Conservation (phyloP, 2,797 vertebrate species). For the Leptoclinus maculatus region DNA sequence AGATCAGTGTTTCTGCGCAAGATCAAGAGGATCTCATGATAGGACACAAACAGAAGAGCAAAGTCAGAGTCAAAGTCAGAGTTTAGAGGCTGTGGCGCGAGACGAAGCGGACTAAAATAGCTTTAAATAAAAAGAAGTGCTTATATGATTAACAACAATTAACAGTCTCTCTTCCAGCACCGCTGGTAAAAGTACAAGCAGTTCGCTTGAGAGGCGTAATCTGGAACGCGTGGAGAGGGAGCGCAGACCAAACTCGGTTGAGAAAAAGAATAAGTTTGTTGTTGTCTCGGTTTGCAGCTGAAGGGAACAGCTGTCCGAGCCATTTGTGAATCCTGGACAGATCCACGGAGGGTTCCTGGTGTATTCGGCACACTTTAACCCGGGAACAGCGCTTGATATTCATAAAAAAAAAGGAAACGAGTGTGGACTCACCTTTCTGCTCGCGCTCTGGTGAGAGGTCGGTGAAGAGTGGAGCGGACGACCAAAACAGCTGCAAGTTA, state of each 20-base stretch:
- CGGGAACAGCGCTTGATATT: neutral
- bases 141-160: neutral
- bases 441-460: slow-evolving; percentile 1
- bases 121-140: too few species aligned
- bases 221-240: neutral
- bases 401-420: too few species aligned
- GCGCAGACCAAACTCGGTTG: neutral
- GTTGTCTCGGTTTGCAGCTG: neutral
- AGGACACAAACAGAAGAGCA: neutral
- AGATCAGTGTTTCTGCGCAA: neutral
- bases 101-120: neutral
- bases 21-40: neutral
- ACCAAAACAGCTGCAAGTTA: slow-evolving; percentile 28
- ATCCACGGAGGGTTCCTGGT: neutral
- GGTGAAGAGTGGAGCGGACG: slow-evolving; percentile 12
- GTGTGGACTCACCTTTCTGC: too few species aligned
- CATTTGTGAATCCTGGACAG: neutral
- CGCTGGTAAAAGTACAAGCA: neutral
- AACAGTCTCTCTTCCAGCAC: neutral
- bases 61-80: neutral
- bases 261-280: neutral
- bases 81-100: neutral
- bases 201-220: neutral
- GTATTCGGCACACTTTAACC: neutral
- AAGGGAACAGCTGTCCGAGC: neutral